phyloP scores from a whole-genome alignment of 1,140 invertebrate genomes.

The Sarcophaga bullata region DNA sequence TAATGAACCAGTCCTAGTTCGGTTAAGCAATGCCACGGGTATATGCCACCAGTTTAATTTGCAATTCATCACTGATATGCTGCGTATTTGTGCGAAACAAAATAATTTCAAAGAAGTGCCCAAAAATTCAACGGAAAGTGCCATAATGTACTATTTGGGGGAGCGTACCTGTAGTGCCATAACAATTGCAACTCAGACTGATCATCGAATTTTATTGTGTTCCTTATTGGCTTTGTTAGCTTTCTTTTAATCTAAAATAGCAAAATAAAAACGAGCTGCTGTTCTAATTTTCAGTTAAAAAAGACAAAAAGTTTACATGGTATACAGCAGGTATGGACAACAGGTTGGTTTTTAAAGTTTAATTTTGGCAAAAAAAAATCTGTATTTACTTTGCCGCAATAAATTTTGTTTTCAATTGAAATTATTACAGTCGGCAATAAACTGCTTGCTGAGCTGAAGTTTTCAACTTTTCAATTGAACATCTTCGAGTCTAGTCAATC shows the following conservation, averaged over 20 bases:
- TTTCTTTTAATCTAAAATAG: not conserved
- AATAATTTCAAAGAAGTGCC: not conserved
- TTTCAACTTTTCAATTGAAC: not conserved
- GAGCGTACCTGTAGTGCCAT: not conserved
- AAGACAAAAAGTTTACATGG: no score
- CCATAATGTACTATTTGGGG: not conserved
- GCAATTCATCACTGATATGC: constrained; percentile 4
- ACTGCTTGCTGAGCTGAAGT: constrained; percentile 7
- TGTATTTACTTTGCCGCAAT: not conserved
- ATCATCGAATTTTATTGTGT: not conserved
- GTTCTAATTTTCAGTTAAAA: no score
- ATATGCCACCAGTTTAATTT: not conserved
- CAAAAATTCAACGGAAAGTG: not conserved
- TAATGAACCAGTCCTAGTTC: no score
- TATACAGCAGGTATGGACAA: no score
- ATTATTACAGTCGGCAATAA: constrained; percentile 17
- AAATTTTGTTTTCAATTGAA: constrained; percentile 38
- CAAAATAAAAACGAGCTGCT: not conserved
- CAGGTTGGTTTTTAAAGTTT: not conserved
- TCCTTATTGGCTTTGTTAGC: not conserved
- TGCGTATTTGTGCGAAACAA: constrained; percentile 23
- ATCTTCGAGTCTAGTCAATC: not conserved
- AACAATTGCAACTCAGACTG: no score
- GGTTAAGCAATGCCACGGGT: not conserved
- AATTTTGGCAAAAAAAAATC: constrained; percentile 1